Base-by-base conservation (phyloP, 2,888 invertebrate genomes). In the Leptura quadrifasciata region DNA sequence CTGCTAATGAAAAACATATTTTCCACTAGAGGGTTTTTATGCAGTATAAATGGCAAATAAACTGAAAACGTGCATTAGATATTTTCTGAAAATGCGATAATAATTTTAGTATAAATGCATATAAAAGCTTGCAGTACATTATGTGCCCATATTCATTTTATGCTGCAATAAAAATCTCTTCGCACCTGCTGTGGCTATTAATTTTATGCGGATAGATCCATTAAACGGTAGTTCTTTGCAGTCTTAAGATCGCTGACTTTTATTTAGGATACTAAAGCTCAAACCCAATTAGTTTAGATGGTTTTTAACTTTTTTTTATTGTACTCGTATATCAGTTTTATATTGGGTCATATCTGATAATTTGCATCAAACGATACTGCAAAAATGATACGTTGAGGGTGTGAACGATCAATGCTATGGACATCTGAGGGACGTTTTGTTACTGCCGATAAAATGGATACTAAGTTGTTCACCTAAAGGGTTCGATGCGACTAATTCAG, bases 101-200 rank as follows among this genome's bases (percentile, higher is more conserved):
- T 68, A 68, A 68, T 68, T 68, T 27, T 55, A 10, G 31, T 9
- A 57, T 68, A 57, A 68, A 52, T 68, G 55, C 55, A 31, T 68
- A 35, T 57, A 57, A 68, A 68, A 68, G 68, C 68, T 54, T 67
- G 55, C 57, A 55, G 68, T 57, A 27, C 57, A 67, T 68, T 57
- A 57, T 57, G 55, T 31, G 54, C n/a, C 68, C 57, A 68, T 68
- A 68, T 57, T 35, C 55, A 68, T 68, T 68, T 68, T 68, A 68
- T 57, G 68, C 18, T 18, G 57, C 68, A 68, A 31, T 68, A 68
- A 68, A 68, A 68, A 68, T 68, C 54, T 54, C 65, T 31, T 68
- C 55, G 27, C 68, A 68, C 68, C 68, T 68, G 68, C 55, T 35
- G 57, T 55, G 55, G 68, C 68, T 68, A 68, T 68, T 68, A 68